Evolutionary conservation across 2,113 vertebrate species (phyloP).

Genomic region (Sisor rabdophorus): DNA sequence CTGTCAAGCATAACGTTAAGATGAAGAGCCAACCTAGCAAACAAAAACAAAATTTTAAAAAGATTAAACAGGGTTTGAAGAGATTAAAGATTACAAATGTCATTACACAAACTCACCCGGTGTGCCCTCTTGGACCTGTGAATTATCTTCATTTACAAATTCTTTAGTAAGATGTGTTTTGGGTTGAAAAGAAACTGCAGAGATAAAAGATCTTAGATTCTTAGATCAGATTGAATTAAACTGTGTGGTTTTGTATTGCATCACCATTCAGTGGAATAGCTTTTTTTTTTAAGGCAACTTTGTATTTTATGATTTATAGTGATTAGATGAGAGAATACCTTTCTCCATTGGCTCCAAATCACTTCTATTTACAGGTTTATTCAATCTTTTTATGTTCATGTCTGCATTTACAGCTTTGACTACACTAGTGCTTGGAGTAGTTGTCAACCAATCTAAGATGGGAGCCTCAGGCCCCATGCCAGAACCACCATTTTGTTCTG

Average conservation of each 20-base stretch:
- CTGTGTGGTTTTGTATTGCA: background rate
- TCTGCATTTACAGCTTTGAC: background rate
- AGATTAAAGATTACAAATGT: background rate
- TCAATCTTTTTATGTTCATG: background rate
- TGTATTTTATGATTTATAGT: background rate
- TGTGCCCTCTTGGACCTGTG: background rate
- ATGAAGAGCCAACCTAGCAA: conserved; percentile 45
- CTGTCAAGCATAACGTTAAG: conserved; percentile 38
- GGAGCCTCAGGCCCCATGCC: background rate
- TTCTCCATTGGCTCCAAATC: background rate
- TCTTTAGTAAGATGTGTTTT: accelerated
- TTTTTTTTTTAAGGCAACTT: background rate
- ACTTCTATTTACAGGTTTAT: background rate
- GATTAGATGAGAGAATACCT: conserved; percentile 12
- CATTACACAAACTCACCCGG: conserved; percentile 35
- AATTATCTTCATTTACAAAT: background rate
- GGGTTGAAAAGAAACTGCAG: background rate
- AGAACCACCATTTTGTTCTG: background rate
- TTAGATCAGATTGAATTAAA: background rate
- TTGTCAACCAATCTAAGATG: background rate
- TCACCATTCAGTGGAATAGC: background rate
- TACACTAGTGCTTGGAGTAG: background rate
- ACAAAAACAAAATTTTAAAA: background rate
- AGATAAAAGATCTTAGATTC: background rate
- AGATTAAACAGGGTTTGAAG: conserved; percentile 13